A percentile compares a stretch with the other conserved stretches of the same genome.
Evolutionary conservation across 2,113 vertebrate species (phyloP).

Genomic region (Elephantulus edwardii): DNA sequence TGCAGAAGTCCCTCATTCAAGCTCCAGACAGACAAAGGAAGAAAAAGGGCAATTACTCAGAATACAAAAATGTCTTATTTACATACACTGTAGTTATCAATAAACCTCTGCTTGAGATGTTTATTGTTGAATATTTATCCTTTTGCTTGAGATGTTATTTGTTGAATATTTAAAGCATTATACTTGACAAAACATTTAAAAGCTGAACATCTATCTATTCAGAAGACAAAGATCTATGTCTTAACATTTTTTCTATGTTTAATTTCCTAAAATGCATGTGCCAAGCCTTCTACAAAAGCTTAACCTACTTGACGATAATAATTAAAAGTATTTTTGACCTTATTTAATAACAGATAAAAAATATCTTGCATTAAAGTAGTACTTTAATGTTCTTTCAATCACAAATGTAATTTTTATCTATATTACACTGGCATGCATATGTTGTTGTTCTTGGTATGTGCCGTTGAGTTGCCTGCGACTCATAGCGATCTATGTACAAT

Average conservation of each 20-base stretch:
- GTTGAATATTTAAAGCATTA: not conserved
- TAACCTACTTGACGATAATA: not conserved
- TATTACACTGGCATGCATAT: too few species aligned
- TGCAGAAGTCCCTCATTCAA: not conserved
- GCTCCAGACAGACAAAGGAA: not conserved
- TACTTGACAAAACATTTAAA: not conserved
- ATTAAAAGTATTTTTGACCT: not conserved
- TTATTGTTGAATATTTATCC: too few species aligned
- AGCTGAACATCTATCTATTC: not conserved
- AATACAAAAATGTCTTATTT: not conserved
- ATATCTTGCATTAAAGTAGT: not conserved
- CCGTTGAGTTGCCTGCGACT: too few species aligned
- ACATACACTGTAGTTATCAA: fast-evolving
- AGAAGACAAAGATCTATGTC: not conserved
- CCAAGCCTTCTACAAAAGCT: not conserved
- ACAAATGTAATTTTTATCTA: too few species aligned
- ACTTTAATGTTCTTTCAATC: not conserved
- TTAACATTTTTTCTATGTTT: not conserved
- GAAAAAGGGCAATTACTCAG: not conserved
- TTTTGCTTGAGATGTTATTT: not conserved
- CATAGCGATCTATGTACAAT: too few species aligned
- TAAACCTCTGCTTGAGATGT: too few species aligned
- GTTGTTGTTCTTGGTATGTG: too few species aligned
- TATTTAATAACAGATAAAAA: not conserved
- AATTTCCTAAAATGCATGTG: not conserved